These are phyloP conservation scores for Pachyrhynchus sulphureomaculatus DNA, from an alignment of 1,140 invertebrate genomes.

Conservation along the genomic window DNA sequence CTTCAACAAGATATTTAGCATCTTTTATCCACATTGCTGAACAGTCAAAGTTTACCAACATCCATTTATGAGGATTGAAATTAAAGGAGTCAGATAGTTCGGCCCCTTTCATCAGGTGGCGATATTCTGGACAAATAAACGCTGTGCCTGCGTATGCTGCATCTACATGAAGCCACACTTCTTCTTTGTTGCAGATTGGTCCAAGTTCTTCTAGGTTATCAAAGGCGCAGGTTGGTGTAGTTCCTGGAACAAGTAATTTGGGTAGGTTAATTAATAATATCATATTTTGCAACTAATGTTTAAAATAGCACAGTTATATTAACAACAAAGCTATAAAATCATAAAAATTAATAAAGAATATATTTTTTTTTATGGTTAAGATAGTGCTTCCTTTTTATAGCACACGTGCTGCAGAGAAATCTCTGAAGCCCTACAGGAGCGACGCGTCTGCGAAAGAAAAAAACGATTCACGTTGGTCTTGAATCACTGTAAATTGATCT, in stretches of 20 bases:
- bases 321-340: too few relatives aligned
- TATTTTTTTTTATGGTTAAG: too few relatives aligned
- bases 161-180: constrained; percentile 86
- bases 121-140: constrained; percentile 90
- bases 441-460: too few relatives aligned
- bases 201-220: constrained; percentile 84
- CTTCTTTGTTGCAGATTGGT: constrained; percentile 71
- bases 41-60: constrained; percentile 92
- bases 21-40: constrained; percentile 87
- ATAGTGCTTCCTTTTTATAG: too few relatives aligned
- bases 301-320: too few relatives aligned
- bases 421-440: too few relatives aligned
- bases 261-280: too few relatives aligned
- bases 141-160: constrained; percentile 88
- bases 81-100: constrained; percentile 86
- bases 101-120: constrained; percentile 77
- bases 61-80: constrained; percentile 92
- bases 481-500: too few relatives aligned
- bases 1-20: constrained; percentile 75
- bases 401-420: too few relatives aligned
- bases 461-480: too few relatives aligned
- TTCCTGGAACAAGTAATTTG: constrained; percentile 48
- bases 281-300: too few relatives aligned
- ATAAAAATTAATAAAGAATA: too few relatives aligned
- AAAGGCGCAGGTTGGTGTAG: constrained; percentile 90